Evolutionary conservation across 2,888 invertebrate species (phyloP), one percentile per base, ranked within the genome.

Genomic region (Ellobium chinense): DNA sequence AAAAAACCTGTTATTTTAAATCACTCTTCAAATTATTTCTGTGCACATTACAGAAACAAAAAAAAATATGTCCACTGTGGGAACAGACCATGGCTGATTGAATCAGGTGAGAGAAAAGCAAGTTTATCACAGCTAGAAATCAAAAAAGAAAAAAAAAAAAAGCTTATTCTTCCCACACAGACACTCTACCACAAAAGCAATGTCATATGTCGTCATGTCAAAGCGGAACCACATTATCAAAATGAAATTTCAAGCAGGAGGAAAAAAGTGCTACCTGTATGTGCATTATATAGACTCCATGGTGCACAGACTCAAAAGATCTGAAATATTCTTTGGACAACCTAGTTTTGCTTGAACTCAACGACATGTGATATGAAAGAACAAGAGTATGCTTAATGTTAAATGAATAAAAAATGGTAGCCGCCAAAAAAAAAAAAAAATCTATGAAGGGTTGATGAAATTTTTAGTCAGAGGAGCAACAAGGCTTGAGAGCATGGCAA

Each of bases 361-460:
- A n/a, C n/a, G n/a, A n/a, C n/a, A 29, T 31, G 27, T 60, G 72
- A 58, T 72, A 56, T 72, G 60, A 72, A 72, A 72, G 72, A 72
- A 60, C 72, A 56, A 60, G 60, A 72, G 60, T 58, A 58, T 31
- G 12, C 14, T 56, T 5, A 31, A 36, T 37, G 24, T n/a, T 68
- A 37, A 7, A 46, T 14, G 34, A 54, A 70, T 27, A 18, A 39
- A 37, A 24, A 68, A 18, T 34, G 3, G n/a, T 31, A 34, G 29
- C n/a, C 12, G 24, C 27, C 1, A 39, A 39, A 9, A 39, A 39
- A 5, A 39, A 37, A 37, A 37, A 9, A 66, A 62, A 62, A 60
- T n/a, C 9, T 60, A n/a, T 21, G n/a, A n/a, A 60, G 46, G 46
- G 18, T 18, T 46, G 46, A 46, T 46, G 46, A 18, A 46, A 46